A percentile compares a stretch with the other conserved stretches of the same genome.
Conservation (phyloP, 2,113 vertebrate species). For the Patagioenas fasciata region DNA sequence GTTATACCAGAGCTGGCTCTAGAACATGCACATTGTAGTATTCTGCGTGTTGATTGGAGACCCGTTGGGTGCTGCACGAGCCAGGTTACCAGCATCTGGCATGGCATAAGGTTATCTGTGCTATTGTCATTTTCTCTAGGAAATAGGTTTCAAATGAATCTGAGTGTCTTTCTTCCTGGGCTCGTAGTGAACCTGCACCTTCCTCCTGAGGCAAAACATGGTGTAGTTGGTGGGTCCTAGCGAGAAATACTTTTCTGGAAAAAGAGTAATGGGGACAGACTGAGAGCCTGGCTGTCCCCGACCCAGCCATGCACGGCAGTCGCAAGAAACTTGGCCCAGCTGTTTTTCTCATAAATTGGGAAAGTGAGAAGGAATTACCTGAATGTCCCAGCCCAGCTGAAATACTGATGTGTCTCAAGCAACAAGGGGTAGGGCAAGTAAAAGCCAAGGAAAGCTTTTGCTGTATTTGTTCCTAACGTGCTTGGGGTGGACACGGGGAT, state of each 20-base stretch:
- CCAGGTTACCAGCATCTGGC: background rate
- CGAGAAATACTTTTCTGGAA: background rate
- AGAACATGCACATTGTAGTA: background rate
- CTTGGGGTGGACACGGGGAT: accelerated
- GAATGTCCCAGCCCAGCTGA: background rate
- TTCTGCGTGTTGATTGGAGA: background rate
- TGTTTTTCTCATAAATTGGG: background rate
- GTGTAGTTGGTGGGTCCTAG: background rate
- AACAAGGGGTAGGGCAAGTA: background rate
- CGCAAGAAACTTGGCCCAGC: background rate
- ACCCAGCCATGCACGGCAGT: no score
- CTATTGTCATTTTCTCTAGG: background rate
- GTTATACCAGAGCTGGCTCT: background rate
- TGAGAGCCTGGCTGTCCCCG: background rate
- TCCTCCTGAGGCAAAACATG: background rate
- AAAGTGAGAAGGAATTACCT: no score
- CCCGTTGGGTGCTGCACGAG: no score
- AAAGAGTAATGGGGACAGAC: background rate
- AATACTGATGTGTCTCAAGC: background rate
- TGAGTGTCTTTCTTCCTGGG: background rate
- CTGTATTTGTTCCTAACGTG: no score
- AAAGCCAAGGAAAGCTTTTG: background rate
- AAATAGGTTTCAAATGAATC: background rate
- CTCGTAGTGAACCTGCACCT: background rate
- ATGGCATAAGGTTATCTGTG: background rate